Conservation (phyloP, 2,888 invertebrate species). For the Rhimphoctona megacephalus region DNA sequence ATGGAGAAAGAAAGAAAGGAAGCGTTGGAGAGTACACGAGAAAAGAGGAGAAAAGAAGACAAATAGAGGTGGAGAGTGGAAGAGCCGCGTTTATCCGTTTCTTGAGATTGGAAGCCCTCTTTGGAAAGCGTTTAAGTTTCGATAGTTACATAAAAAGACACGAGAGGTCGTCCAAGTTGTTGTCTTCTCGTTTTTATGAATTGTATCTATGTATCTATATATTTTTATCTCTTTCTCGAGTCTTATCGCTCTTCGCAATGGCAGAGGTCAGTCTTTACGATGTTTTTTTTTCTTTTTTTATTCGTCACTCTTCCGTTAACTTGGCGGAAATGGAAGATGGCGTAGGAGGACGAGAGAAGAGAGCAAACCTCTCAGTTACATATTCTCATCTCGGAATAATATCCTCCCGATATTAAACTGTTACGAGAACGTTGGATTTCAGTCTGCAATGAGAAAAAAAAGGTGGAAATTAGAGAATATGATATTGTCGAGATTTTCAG, state of each 20-base stretch:
- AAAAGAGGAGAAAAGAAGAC: neutral
- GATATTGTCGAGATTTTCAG: neutral
- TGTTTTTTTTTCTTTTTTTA: slow-evolving; percentile 6
- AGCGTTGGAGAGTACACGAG: neutral
- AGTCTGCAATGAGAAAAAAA: slow-evolving; percentile 50
- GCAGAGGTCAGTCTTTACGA: slow-evolving; percentile 43
- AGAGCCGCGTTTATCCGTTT: slow-evolving; percentile 10
- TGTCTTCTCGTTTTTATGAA: neutral
- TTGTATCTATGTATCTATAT: neutral
- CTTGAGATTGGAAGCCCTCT: slow-evolving; percentile 12
- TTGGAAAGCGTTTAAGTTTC: slow-evolving; percentile 5
- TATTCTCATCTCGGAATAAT: slow-evolving; percentile 51
- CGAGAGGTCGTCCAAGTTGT: neutral
- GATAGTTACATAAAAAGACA: slow-evolving; percentile 4
- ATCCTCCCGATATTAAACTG: slow-evolving; percentile 25
- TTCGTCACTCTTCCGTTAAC: neutral
- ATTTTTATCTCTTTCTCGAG: slow-evolving; percentile 5
- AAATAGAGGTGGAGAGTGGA: neutral
- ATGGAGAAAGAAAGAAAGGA: slow-evolving; percentile 44
- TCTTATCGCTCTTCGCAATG: slow-evolving; percentile 40
- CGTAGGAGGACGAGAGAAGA: neutral
- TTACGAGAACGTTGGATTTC: slow-evolving; percentile 15
- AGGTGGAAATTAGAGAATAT: slow-evolving; percentile 5
- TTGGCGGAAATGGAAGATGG: slow-evolving; percentile 11
- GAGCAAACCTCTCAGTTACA: slow-evolving; percentile 7